These are phyloP conservation scores for Xenopus petersii DNA, from an alignment of 2,797 vertebrate species.

Conservation along the genomic window DNA sequence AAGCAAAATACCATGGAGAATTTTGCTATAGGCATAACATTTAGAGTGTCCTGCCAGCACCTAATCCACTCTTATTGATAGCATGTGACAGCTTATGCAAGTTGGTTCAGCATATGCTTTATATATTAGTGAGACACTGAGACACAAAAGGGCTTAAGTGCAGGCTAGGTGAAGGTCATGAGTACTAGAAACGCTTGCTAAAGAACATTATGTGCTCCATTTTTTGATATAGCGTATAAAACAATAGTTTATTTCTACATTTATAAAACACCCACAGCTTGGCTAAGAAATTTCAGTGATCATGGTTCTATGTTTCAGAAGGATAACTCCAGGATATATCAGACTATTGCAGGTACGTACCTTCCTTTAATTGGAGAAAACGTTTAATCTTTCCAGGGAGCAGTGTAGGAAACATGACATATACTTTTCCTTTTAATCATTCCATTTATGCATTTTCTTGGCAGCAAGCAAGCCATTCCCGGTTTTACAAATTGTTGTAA, in stretches of 20 bases:
- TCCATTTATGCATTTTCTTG: neutral
- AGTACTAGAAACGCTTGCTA: neutral
- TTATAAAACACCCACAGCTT: slow-evolving; percentile 36
- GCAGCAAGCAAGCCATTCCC: neutral
- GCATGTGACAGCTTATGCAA: slow-evolving; percentile 77
- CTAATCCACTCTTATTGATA: slow-evolving; percentile 61
- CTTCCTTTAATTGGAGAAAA: slow-evolving; percentile 23
- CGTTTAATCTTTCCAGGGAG: neutral
- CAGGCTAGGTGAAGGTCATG: slow-evolving; percentile 47
- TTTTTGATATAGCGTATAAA: slow-evolving; percentile 5
- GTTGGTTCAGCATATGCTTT: slow-evolving; percentile 61
- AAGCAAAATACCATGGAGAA: slow-evolving; percentile 31
- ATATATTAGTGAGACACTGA: slow-evolving; percentile 59
- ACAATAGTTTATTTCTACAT: slow-evolving; percentile 23
- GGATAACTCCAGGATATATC: slow-evolving; percentile 81
- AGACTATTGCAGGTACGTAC: slow-evolving; percentile 79
- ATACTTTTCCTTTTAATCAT: neutral
- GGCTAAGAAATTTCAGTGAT: slow-evolving; percentile 40
- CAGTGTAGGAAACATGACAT: neutral
- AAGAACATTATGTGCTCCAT: too few relatives aligned
- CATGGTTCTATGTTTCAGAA: slow-evolving; percentile 76
- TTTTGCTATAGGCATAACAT: slow-evolving; percentile 50
- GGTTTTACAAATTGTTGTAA: neutral
- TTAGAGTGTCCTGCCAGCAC: slow-evolving; percentile 51
- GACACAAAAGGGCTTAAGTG: slow-evolving; percentile 40